Percentiles rank a stretch among this genome's conserved stretches.
These are phyloP conservation scores for human DNA, from an alignment of 2,113 vertebrate species.

Conservation along the genomic window GRCh38 chr16:60753001-60753500, in stretches of 20 bases:
- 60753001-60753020: conserved; percentile 37
- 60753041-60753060: conserved; percentile 20
- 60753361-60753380: no score
- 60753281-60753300: neutral
- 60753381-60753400: no score
- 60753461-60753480: neutral
- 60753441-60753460: no score
- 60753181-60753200: neutral
- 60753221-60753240: neutral
- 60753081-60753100: neutral
- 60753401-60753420: no score
- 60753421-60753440: no score
- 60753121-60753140: neutral
- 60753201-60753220: neutral
- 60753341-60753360: neutral
- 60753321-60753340: neutral
- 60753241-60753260: neutral
- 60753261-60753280: neutral
- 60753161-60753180: neutral
- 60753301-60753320: neutral
- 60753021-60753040: conserved; percentile 48
- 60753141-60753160: neutral
- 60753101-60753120: neutral
- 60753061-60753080: neutral
- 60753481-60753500: neutral